Conservation (phyloP, 2,888 invertebrate species). For the Campoplex nolae region DNA sequence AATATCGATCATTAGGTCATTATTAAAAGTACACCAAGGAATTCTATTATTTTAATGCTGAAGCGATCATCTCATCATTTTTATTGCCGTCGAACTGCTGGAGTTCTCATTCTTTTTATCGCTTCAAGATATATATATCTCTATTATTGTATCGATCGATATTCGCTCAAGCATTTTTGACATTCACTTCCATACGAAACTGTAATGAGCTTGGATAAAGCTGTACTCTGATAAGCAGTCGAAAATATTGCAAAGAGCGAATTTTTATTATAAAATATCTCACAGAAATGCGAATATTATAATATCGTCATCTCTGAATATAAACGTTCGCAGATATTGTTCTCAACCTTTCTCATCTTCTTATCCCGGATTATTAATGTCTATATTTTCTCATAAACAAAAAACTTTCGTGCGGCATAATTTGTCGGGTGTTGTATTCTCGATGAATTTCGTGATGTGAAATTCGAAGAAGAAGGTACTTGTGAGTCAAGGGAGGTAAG, state of each 20-base stretch:
- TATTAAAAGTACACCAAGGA: neutral
- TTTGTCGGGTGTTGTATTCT: conserved; percentile 4
- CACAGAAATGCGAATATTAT: neutral
- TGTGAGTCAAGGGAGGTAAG: conserved; percentile 53
- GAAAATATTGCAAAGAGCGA: neutral
- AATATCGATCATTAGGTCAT: conserved; percentile 7
- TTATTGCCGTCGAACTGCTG: no score
- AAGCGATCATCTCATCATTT: no score
- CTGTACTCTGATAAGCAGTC: no score
- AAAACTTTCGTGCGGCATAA: neutral
- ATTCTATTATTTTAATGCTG: neutral
- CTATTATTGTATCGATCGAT: no score
- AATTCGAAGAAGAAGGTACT: conserved; percentile 40
- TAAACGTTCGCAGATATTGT: neutral
- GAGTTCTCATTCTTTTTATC: no score
- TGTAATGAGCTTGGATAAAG: no score
- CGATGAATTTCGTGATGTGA: conserved; percentile 32
- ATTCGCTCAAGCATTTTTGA: no score
- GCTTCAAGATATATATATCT: no score
- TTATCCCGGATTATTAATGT: neutral
- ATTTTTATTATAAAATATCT: neutral
- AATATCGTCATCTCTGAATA: no score
- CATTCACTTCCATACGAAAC: no score
- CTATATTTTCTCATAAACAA: neutral
- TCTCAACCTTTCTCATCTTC: neutral